Conservation (phyloP, 1,140 invertebrate species). For the Hyphantria cunea region DNA sequence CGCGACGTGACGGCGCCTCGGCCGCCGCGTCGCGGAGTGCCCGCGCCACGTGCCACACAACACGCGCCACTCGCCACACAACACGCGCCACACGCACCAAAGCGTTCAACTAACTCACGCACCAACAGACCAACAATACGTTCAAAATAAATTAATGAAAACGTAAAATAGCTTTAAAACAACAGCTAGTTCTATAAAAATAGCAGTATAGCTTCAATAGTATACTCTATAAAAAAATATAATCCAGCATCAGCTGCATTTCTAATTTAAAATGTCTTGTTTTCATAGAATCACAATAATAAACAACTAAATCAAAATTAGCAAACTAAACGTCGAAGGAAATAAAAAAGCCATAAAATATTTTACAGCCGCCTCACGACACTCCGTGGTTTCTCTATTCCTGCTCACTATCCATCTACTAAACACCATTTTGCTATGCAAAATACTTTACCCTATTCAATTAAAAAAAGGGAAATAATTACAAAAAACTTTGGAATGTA, state of each 20-base stretch:
- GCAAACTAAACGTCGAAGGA: constrained; percentile 61
- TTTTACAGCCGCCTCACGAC: constrained; percentile 50
- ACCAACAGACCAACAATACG: constrained; percentile 38
- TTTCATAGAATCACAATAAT: constrained; percentile 67
- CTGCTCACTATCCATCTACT: constrained; percentile 54
- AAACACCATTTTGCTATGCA: constrained; percentile 80
- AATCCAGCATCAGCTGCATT: constrained; percentile 75
- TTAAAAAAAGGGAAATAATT: constrained; percentile 52
- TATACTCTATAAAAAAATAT: constrained; percentile 80
- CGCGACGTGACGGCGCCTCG: constrained; percentile 18
- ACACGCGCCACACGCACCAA: constrained; percentile 1
- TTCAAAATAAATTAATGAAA: constrained; percentile 55
- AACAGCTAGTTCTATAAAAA: constrained; percentile 75
- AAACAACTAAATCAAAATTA: constrained; percentile 62
- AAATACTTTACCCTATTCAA: constrained; percentile 73
- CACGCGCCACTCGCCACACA: not conserved
- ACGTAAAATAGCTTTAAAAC: constrained; percentile 57
- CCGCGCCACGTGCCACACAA: not conserved
- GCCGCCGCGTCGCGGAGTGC: not conserved
- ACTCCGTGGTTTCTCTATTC: constrained; percentile 43
- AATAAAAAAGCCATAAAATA: too few species aligned
- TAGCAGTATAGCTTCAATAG: constrained; percentile 77
- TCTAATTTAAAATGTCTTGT: constrained; percentile 71
- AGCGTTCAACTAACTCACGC: constrained; percentile 3
- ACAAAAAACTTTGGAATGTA: constrained; percentile 71